A percentile compares a stretch with the other conserved stretches of the same genome.
phyloP scores from a whole-genome alignment of 2,113 vertebrate species.

The Strix uralensis region DNA sequence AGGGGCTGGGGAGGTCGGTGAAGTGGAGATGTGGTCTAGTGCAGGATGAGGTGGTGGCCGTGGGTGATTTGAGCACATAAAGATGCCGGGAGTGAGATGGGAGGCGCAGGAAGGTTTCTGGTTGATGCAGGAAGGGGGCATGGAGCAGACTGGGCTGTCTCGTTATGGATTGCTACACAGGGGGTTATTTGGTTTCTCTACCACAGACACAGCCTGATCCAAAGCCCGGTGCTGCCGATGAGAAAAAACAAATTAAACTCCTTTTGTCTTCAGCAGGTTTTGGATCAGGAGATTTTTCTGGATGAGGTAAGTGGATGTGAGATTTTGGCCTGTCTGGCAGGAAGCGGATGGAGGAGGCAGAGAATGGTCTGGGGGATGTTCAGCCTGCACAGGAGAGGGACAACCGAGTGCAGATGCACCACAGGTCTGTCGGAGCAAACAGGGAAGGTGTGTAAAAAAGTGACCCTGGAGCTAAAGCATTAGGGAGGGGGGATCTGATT shows the following conservation, averaged over 20 bases:
- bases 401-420: fast-evolving
- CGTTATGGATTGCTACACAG: not conserved
- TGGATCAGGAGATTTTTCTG: not conserved
- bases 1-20: not conserved
- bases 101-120: not conserved
- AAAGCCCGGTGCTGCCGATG: not conserved
- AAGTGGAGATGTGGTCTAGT: slow-evolving; percentile 16
- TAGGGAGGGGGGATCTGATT: not conserved
- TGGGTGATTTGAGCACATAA: not conserved
- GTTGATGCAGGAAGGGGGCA: not conserved
- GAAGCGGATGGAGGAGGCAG: not conserved
- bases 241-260: not conserved
- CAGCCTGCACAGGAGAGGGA: not conserved
- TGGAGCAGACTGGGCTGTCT: not conserved
- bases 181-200: not conserved
- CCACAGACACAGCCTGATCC: not conserved
- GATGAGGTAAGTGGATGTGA: not conserved
- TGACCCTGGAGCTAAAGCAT: not conserved
- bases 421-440: not conserved
- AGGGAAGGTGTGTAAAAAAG: not conserved
- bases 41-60: not conserved
- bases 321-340: not conserved
- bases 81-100: not conserved
- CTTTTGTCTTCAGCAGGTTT: not conserved
- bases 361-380: not conserved